phyloP scores from a whole-genome alignment of 2,113 vertebrate genomes.

The Laticauda laticaudata region DNA sequence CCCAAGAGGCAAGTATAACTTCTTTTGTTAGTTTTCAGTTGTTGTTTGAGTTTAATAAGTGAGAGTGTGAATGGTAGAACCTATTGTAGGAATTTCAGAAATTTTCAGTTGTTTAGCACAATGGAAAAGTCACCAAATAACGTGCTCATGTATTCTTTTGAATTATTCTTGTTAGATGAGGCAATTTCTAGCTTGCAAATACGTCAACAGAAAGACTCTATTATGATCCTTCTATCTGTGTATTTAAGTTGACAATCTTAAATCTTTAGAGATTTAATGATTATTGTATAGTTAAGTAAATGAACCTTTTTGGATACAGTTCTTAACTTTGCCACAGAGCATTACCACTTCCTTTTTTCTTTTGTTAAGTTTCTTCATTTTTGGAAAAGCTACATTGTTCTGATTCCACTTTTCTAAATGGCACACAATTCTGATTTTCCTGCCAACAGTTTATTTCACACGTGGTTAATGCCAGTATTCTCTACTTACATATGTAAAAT shows the following conservation, averaged over 20 bases:
- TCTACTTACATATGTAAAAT: slow-evolving; percentile 58
- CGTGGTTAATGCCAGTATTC: slow-evolving; percentile 61
- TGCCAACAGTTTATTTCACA: slow-evolving; percentile 69
- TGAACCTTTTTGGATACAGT: slow-evolving; percentile 13
- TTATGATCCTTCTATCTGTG: slow-evolving; percentile 26
- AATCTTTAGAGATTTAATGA: not conserved
- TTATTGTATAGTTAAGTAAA: not conserved
- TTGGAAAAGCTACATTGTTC: slow-evolving; percentile 52
- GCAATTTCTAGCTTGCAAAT: slow-evolving; percentile 9
- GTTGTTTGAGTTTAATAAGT: not conserved
- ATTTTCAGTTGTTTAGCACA: not conserved
- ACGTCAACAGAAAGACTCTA: slow-evolving; percentile 23
- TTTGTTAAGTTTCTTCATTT: slow-evolving; percentile 50
- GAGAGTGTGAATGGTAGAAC: not conserved
- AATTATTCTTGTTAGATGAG: slow-evolving; percentile 27
- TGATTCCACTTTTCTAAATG: slow-evolving; percentile 62
- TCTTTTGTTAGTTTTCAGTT: not conserved
- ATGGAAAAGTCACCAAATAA: not conserved
- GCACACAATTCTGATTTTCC: slow-evolving; percentile 43
- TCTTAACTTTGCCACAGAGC: slow-evolving; percentile 15
- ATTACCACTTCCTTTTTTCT: slow-evolving; percentile 37
- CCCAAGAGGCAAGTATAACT: not conserved
- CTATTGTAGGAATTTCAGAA: not conserved
- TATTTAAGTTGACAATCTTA: slow-evolving; percentile 16
- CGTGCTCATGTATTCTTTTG: slow-evolving; percentile 15